Base-by-base conservation (phyloP, 1,140 invertebrate genomes). In the Hylaeus volcanicus region DNA sequence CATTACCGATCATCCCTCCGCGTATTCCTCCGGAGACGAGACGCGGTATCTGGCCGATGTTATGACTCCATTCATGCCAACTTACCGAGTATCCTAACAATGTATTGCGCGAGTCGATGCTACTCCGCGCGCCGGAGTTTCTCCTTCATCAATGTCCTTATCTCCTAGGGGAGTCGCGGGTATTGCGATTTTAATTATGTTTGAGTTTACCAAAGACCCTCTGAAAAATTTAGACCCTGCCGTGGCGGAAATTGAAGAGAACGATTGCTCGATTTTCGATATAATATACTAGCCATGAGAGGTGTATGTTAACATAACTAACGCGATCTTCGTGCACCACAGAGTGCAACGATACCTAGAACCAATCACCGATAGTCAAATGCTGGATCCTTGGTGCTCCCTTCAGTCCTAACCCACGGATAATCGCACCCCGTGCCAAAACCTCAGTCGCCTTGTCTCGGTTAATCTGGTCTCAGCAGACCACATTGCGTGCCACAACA, bases 1-100 rank as follows among this genome's bases (percentile, higher is more conserved):
- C 83, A 86, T 86, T 83, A 79, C 78, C 84, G 89, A 89, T 89
- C 86, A 85, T 81, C 77, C 86, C 85, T 77, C 72, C 53, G 85
- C 75, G 84, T 80, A 84, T 84, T 86, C 79, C 82, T 88, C 78
- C 73, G 77, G 79, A 85, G 86, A 78, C 81, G 77, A 58, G 76
- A 26, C 83, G 71, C 73, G 58, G 77, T 79, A 81, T 79, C 79
- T 79, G 76, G 26, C 81, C 82, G 65, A 82, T 87, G 88, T 89
- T 89, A 90, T 81, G 85, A 80, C 80, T 83, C 82, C 71, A 89
- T 89, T 90, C 86, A 86, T 86, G 86, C 81, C 83, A 89, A 89
- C 80, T 89, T 90, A 84, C 82, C 81, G 81, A 88, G 86, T 90
- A 90, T 83, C 83, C 71, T 88, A 86, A 88, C 84, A 79, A 83